Evolutionary conservation across 2,888 invertebrate species (phyloP).

Genomic region (Coelogynopora nodosa): DNA sequence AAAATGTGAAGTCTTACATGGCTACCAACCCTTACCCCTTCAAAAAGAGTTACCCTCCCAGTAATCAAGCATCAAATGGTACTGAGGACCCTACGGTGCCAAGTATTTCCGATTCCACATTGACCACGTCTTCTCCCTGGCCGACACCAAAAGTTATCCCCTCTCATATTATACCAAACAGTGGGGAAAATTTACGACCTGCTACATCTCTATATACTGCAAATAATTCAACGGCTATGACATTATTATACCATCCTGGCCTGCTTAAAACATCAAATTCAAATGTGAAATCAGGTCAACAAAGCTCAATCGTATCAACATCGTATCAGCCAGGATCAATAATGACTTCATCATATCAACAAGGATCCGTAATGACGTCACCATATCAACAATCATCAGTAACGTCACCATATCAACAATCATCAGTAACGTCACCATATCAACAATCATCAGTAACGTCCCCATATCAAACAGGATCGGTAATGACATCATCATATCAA

Average conservation of each 20-base stretch:
- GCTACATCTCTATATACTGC: background rate
- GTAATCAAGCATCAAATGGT: too few relatives aligned
- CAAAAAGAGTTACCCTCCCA: too few relatives aligned
- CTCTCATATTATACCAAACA: background rate
- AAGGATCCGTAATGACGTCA: background rate
- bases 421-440: too few relatives aligned
- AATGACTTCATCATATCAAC: background rate
- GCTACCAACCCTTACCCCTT: background rate
- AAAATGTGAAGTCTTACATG: background rate
- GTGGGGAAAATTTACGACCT: background rate
- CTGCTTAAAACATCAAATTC: background rate
- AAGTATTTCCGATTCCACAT: background rate
- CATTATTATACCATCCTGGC: background rate
- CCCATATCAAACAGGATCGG: background rate
- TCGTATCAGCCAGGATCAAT: background rate
- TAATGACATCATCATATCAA: background rate
- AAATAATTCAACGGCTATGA: background rate
- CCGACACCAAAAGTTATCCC: background rate
- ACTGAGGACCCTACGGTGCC: background rate
- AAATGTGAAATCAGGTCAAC: too few relatives aligned
- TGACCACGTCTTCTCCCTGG: background rate
- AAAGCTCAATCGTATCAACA: background rate
- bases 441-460: too few relatives aligned
- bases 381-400: too few relatives aligned
- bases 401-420: too few relatives aligned